These are phyloP conservation scores for Eptatretus atami DNA, from an alignment of 2,797 vertebrate species.

Conservation along the genomic window DNA sequence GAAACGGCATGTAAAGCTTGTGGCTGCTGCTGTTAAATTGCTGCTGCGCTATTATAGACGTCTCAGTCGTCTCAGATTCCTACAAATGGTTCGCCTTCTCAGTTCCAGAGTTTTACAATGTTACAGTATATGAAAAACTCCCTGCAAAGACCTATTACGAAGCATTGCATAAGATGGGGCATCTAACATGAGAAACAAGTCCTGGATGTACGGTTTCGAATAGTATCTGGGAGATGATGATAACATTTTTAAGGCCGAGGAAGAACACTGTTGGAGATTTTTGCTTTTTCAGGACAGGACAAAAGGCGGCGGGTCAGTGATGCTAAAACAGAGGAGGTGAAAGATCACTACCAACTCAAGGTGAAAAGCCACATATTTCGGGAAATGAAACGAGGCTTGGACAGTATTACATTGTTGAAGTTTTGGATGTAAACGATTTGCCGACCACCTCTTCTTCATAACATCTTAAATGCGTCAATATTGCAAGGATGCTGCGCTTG, in stretches of 20 bases:
- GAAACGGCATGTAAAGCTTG: no score
- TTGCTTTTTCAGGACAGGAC: constrained; percentile 84
- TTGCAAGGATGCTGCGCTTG: constrained; percentile 56
- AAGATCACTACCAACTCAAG: constrained; percentile 54
- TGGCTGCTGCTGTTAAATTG: no score
- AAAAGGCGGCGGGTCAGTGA: constrained; percentile 92
- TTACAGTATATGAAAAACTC: constrained; percentile 88
- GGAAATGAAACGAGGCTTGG: constrained; percentile 38
- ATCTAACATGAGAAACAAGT: constrained; percentile 36
- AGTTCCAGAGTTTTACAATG: constrained; percentile 55
- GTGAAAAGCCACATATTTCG: constrained; percentile 76
- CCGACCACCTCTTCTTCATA: constrained; percentile 70
- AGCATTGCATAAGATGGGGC: constrained; percentile 81
- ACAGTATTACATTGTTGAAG: constrained; percentile 41
- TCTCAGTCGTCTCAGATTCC: no score
- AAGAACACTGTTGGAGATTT: constrained; percentile 71
- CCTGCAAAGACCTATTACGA: constrained; percentile 81
- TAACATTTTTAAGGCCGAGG: constrained; percentile 94
- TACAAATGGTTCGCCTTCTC: constrained; percentile 13
- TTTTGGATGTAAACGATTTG: constrained; percentile 88
- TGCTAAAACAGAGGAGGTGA: constrained; percentile 92
- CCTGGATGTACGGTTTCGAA: constrained; percentile 82
- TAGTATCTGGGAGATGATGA: constrained; percentile 83
- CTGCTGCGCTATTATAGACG: no score
- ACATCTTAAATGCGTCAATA: constrained; percentile 72